Percentiles rank a stretch among this genome's conserved stretches.
Conservation (phyloP, 1,140 invertebrate species). For the Bacillus rossius region DNA sequence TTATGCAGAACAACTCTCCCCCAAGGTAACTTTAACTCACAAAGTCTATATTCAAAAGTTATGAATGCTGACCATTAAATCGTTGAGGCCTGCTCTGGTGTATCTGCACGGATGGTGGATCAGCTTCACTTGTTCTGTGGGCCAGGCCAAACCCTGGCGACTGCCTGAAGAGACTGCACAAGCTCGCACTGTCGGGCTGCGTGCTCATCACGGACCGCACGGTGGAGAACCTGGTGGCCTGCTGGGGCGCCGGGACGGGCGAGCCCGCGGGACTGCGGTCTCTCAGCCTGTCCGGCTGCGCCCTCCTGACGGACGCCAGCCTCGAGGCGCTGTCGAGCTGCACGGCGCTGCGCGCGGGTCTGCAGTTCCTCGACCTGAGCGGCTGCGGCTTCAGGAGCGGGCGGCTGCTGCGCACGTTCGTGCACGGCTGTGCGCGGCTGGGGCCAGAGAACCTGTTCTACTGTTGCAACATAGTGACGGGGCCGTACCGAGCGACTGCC, state of each 20-base stretch:
- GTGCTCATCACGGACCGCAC: neutral
- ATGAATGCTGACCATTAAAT: no score
- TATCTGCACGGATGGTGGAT: no score
- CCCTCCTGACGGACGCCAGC: neutral
- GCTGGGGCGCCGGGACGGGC: neutral
- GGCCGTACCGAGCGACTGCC: neutral
- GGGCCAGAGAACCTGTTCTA: neutral
- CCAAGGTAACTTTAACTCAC: no score
- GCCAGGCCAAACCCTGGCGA: no score
- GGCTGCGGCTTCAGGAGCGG: neutral
- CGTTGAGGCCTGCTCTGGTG: no score
- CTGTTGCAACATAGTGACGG: neutral
- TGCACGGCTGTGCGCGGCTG: neutral
- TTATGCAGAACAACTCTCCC: no score
- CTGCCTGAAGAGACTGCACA: no score
- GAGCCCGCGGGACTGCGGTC: neutral
- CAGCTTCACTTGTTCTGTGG: no score
- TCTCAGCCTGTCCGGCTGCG: neutral
- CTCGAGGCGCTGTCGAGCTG: neutral
- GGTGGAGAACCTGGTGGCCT: neutral
- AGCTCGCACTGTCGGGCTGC: no score
- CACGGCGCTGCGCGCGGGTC: neutral
- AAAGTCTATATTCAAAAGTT: no score
- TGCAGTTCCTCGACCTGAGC: neutral
- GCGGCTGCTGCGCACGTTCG: neutral